Evolutionary conservation across 2,797 vertebrate species (phyloP), one percentile per base, ranked within the genome.

Genomic region (Semaprochilodus insignis): DNA sequence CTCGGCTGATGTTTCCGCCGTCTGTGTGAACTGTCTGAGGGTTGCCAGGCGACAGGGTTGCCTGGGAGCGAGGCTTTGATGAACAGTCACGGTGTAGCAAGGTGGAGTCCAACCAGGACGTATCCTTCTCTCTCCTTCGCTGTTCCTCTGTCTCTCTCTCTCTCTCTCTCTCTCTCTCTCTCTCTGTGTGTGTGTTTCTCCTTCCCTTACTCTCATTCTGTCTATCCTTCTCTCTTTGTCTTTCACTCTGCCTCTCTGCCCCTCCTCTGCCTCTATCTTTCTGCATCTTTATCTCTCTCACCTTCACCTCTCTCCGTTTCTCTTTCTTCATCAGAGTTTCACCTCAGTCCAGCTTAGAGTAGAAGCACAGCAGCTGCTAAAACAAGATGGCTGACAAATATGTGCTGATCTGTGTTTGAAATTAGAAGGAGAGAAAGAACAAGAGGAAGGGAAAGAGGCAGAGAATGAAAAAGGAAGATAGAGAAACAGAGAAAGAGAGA

Each of bases 41-140:
- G 93, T 95, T 95, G 94, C 94, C 93, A 92, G 90, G 94, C 92
- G 92, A 95, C 93, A 90, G 88, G 90, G 91, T 93, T 93, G 92
- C 93, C 92, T 88, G 89, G 87, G 91, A 94, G 93, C 91, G 82
- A 74, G 88, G 80, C 91, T 93, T 93, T 93, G 91, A 93, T 93
- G 91, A 93, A 91, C 89, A 90, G 91, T 90, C 91, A 84, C 83
- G 83, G 87, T 85, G 89, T 89, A 88, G 88, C 83, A 82, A 89
- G 88, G 83, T 75, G 80, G 84, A 87, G 86, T 80, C 74, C 85
- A 25, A 71, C 69, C n/a, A 52, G 44, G 40, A 52, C 13, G 13
- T 14, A 23, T 19, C 23, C 60, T 14, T 15, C 10, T 27, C 23
- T 63, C 60, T 63, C 60, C 7, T n/a, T 63, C 13, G 4, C 10